Evolutionary conservation across 2,888 invertebrate species (phyloP), one percentile per base, ranked within the genome.

Genomic region (Ametastegia equiseti): DNA sequence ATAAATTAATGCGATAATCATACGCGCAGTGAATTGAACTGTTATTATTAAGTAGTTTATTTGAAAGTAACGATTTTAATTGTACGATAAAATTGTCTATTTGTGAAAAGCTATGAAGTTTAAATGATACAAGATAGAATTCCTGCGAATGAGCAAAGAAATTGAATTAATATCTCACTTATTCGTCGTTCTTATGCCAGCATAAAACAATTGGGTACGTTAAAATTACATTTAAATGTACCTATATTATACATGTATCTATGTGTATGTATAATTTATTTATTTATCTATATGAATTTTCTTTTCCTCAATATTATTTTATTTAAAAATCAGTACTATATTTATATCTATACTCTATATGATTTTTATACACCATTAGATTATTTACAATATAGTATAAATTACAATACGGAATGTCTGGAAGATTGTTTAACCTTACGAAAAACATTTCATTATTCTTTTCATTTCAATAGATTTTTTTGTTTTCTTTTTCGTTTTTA

Each of bases 381-480:
- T 86, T 88, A 82, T 84, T 85, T 84, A 85, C 83, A 87, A 88
- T 88, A 85, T n/a, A n/a, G n/a, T 87, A 88, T 88, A 87, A 84
- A 85, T 87, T 88, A 88, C 88, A 86, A 86, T 88, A 89, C 88
- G 88, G 87, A 86, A 87, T 87, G 85, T 84, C 86, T 86, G 85
- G 84, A 85, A 82, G 82, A 83, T 85, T 83, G 83, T 82, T 63
- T 63, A 78, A 78, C 57, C 27, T 42, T 60, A 60, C 54, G 54
- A 45, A 47, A 13, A 71, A 71, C 15, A 30, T 45, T 39, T 23
- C 19, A 15, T 67, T n/a, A 15, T 23, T 23, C n/a, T 23, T n/a
- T n/a, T n/a, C n/a, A n/a, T n/a, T n/a, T n/a, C n/a, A n/a, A n/a
- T n/a, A n/a, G n/a, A n/a, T n/a, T n/a, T n/a, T n/a, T n/a, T n/a